Base-by-base conservation (phyloP, 2,888 invertebrate genomes). In the Dinocampus coccinellae region DNA sequence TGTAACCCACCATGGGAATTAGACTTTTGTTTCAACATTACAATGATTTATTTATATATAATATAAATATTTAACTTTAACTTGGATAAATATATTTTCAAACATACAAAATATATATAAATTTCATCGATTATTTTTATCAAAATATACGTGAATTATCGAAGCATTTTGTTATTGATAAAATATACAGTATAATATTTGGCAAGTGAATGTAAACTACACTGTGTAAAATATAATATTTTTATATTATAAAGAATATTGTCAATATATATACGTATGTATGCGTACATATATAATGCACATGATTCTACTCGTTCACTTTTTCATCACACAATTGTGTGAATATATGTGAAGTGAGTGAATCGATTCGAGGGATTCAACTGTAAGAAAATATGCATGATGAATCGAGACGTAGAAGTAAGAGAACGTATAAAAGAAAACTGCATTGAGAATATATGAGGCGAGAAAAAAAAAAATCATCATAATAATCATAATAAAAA, bases 371-470 rank as follows among this genome's bases (percentile, higher is more conserved):
- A 29, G 33, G 33, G 16, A 58, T 58, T 58, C 33, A 33, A 34
- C 58, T 20, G 33, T 62, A 61, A 61, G 39, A 61, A 61, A 61
- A 24, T 69, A n/a, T n/a, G 33, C 34, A 53, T 69, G 62, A 61
- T 68, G 53, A 61, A 61, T 61, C 53, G 68, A 33, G 52, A 68
- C 34, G 22, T 52, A 34, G 58, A 58, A 58, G 39, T 47, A 13
- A 42, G 53, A 20, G 65, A 33, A 55, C 55, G 55, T 22, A n/a
- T 65, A 52, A 65, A 34, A 55, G 53, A 39, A 58, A 29, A n/a
- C 10, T 13, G 3, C 47, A 53, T n/a, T 26, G 55, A 1, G 29
- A 55, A 22, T 13, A 24, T 52, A 65, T 24, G 3, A 26, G 10
- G 26, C 22, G 11, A 39, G 11, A 66, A 57, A 36, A 33, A 26